Percentiles rank a stretch among this genome's conserved stretches.
Evolutionary conservation across 2,888 invertebrate genomes (phyloP).

Genomic region (Hydriomena furcata): DNA sequence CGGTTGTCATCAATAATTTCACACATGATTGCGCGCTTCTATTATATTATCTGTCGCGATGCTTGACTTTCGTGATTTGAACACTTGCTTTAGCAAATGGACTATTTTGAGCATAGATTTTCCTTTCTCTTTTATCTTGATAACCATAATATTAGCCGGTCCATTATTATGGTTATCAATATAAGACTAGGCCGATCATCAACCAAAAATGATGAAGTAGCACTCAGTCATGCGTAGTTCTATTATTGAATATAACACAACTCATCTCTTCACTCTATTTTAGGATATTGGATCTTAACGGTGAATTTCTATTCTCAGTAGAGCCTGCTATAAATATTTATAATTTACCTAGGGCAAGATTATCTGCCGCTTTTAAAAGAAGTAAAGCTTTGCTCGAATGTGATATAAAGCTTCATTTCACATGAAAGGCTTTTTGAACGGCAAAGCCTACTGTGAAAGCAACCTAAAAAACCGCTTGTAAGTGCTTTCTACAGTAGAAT

Average conservation of each 20-base stretch:
- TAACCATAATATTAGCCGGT: too few species aligned
- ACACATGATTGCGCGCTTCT: constrained; percentile 14
- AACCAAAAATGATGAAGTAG: too few species aligned
- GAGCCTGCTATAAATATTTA: neutral
- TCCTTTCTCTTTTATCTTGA: too few species aligned
- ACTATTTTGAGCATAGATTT: neutral
- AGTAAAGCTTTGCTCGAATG: constrained; percentile 14
- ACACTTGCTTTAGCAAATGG: neutral
- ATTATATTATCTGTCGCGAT: constrained; percentile 2
- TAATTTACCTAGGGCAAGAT: neutral
- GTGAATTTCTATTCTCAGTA: neutral
- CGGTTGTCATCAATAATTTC: constrained; percentile 14
- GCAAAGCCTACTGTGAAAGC: constrained; percentile 23
- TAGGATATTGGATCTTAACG: too few species aligned
- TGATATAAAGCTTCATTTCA: constrained; percentile 15
- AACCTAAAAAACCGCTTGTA: constrained; percentile 24
- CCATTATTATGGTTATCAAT: too few species aligned
- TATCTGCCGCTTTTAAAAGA: neutral
- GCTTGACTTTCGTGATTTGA: constrained; percentile 7
- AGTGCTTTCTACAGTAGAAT: constrained; percentile 31
- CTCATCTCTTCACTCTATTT: too few species aligned
- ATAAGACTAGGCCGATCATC: too few species aligned
- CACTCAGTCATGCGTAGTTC: too few species aligned
- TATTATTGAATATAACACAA: too few species aligned
- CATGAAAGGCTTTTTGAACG: constrained; percentile 21